Conservation (phyloP, 37 sponge, comb jelly and placozoan species). For the Eunapius fragilis region DNA sequence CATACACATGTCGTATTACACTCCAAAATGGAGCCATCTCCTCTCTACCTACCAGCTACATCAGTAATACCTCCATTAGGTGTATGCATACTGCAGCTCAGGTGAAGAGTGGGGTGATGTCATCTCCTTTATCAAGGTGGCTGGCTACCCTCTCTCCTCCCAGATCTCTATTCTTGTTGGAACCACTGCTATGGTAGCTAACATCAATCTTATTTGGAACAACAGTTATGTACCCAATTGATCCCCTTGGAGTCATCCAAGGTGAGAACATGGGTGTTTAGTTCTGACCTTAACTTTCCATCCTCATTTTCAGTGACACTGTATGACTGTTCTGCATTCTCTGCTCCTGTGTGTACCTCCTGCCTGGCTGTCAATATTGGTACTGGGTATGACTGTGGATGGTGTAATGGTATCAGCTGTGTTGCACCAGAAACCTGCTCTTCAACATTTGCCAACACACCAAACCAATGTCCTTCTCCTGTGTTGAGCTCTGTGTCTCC, state of each 20-base stretch:
- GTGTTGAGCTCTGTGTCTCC: slow-evolving; percentile 50
- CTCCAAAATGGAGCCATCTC: neutral
- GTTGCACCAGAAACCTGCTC: slow-evolving; percentile 27
- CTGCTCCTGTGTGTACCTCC: slow-evolving; percentile 33
- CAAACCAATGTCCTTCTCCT: slow-evolving; percentile 40
- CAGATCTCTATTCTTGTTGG: neutral
- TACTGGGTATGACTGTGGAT: slow-evolving; percentile 57
- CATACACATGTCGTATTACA: slow-evolving; percentile 20
- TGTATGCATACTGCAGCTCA: slow-evolving; percentile 7
- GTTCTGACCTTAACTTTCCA: neutral
- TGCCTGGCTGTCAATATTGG: slow-evolving; percentile 34
- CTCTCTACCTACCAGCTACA: slow-evolving; percentile 1
- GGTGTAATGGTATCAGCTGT: slow-evolving; percentile 38
- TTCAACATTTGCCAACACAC: neutral
- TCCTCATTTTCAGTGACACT: slow-evolving; percentile 33
- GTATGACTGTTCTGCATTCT: slow-evolving; percentile 36
- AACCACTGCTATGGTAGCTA: neutral
- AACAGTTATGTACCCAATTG: neutral
- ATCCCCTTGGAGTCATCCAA: slow-evolving; percentile 10
- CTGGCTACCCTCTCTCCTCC: neutral
- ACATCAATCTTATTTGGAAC: slow-evolving; percentile 19
- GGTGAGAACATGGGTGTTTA: slow-evolving; percentile 2
- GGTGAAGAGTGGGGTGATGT: slow-evolving; percentile 4
- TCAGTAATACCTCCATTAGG: slow-evolving; percentile 15
- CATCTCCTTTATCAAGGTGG: neutral